Conservation (phyloP, 2,797 vertebrate genomes). For the Sebastes minor region DNA sequence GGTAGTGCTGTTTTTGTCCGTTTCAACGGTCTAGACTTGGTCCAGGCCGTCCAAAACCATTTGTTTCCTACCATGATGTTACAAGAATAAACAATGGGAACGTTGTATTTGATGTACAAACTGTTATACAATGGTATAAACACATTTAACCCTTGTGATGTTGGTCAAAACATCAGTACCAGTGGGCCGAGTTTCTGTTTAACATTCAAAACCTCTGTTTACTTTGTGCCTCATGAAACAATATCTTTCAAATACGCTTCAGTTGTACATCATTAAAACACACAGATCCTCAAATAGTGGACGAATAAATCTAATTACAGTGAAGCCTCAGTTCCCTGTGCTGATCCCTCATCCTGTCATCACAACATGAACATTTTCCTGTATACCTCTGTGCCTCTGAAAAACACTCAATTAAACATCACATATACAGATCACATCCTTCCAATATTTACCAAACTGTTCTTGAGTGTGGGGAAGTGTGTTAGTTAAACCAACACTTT, state of each 20-base stretch:
- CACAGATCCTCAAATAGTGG: slow-evolving; percentile 1
- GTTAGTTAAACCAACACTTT: too few relatives aligned
- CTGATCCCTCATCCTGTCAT: slow-evolving; percentile 1
- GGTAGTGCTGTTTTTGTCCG: slow-evolving; percentile 10
- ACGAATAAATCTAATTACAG: slow-evolving; percentile 4
- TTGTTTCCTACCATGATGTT: slow-evolving; percentile 31
- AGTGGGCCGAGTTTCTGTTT: not conserved
- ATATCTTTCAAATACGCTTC: slow-evolving; percentile 3
- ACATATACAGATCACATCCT: not conserved
- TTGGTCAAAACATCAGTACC: slow-evolving; percentile 31
- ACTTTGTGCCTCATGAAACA: slow-evolving; percentile 16
- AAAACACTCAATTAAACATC: not conserved
- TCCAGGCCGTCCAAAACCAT: slow-evolving; percentile 37
- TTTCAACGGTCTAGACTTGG: slow-evolving; percentile 35
- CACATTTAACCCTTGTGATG: slow-evolving; percentile 1
- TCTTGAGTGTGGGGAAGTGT: not conserved
- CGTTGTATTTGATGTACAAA: slow-evolving; percentile 43
- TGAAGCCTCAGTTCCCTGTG: slow-evolving; percentile 1
- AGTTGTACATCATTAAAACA: slow-evolving; percentile 29
- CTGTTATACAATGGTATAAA: slow-evolving; percentile 28
- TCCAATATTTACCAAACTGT: not conserved
- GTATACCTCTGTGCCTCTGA: not conserved
- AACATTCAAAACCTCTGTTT: slow-evolving; percentile 27
- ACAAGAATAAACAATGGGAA: slow-evolving; percentile 45
- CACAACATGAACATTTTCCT: not conserved